A percentile compares a stretch with the other conserved stretches of the same genome.
Evolutionary conservation across 2,888 invertebrate species (phyloP).

Genomic region (Drosophila anomalata): DNA sequence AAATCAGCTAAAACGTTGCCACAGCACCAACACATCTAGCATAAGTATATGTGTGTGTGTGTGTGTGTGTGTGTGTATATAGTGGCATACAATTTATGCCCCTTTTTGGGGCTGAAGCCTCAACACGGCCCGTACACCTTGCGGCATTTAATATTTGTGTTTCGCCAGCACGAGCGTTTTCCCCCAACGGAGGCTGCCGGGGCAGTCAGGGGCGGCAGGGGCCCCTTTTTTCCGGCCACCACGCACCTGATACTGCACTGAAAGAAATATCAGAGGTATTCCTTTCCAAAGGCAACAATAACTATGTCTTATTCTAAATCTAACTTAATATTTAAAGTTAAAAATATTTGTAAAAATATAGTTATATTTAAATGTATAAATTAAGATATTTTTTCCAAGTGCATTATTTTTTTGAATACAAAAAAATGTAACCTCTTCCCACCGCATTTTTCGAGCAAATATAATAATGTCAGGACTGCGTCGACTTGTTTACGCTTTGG

Average conservation of each 20-base stretch:
- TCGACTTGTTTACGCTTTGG: slow-evolving; percentile 76
- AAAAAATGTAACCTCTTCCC: slow-evolving; percentile 56
- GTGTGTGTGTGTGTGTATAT: slow-evolving; percentile 2
- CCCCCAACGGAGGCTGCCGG: no score
- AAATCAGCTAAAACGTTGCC: slow-evolving; percentile 74
- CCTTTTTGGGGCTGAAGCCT: slow-evolving; percentile 57
- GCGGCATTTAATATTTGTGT: slow-evolving; percentile 79
- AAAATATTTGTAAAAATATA: no score
- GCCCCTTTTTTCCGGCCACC: slow-evolving; percentile 15
- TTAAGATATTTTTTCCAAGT: neutral
- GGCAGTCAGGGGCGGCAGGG: slow-evolving; percentile 1
- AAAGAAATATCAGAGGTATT: neutral
- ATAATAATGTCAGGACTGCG: slow-evolving; percentile 73
- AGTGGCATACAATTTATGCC: slow-evolving; percentile 62
- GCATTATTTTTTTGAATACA: neutral
- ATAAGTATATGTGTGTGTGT: neutral
- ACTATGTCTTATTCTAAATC: no score
- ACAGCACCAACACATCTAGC: slow-evolving; percentile 34
- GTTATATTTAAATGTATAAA: neutral
- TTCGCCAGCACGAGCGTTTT: slow-evolving; percentile 41
- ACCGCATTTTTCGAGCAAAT: slow-evolving; percentile 60
- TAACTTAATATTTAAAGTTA: no score
- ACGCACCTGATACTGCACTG: slow-evolving; percentile 13
- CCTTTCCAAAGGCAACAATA: neutral
- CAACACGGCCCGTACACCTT: slow-evolving; percentile 71